Conservation (phyloP, 2,113 vertebrate species). For the Pomatostomus ruficeps region DNA sequence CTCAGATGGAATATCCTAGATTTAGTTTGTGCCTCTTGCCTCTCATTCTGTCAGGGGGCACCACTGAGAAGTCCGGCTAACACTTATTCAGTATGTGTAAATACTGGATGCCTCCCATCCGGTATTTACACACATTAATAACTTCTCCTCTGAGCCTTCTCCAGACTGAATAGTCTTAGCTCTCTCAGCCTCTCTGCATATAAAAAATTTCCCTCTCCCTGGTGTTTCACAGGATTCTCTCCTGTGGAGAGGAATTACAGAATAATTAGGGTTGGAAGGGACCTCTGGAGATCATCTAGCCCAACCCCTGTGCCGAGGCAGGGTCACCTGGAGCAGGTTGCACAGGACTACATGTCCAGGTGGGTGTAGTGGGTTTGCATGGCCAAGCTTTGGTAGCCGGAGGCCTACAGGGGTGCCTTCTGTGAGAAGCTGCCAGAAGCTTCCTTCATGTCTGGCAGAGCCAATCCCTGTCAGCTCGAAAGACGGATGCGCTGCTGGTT, state of each 20-base stretch:
- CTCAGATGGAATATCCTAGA: neutral
- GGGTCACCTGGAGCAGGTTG: neutral
- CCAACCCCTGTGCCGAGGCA: neutral
- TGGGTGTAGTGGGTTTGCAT: neutral
- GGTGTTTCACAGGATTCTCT: too few species aligned
- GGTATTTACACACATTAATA: neutral
- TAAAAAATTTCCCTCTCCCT: neutral
- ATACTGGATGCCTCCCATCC: neutral
- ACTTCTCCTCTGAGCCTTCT: neutral
- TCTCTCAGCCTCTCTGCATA: neutral
- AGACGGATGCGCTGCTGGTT: neutral
- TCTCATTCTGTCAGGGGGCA: neutral
- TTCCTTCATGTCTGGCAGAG: neutral
- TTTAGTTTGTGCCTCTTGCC: neutral
- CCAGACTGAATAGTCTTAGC: neutral
- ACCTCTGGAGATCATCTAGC: too few species aligned
- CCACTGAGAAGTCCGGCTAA: neutral
- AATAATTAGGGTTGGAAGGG: neutral
- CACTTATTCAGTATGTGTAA: neutral
- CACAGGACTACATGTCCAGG: neutral
- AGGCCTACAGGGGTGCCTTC: neutral
- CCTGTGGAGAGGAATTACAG: neutral
- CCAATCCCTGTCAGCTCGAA: neutral
- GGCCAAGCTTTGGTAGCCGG: too few species aligned
- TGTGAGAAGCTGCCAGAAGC: neutral